Evolutionary conservation across 1,140 invertebrate species (phyloP), one percentile per base, ranked within the genome.

Genomic region (Diabrotica undecimpunctata): DNA sequence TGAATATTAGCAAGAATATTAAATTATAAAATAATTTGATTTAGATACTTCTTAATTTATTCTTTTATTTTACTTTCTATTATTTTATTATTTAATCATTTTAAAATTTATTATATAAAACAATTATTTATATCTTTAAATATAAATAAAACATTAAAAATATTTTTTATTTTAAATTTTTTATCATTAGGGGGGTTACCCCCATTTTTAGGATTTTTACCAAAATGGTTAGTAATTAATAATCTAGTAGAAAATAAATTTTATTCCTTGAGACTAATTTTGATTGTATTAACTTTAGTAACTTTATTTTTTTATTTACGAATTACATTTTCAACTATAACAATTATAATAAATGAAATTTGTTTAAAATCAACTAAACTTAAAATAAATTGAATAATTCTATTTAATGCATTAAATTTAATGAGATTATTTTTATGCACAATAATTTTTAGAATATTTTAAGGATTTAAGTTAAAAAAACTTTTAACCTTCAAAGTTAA

Each of bases 401-500:
- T 69, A 67, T 71, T 78, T 69, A 77, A 78, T 74, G 76, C 74
- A 68, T 69, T 78, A 68, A 73, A 70, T 64, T 68, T 74, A 74
- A 72, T 71, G 66, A 69, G 73, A 14, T 71, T 78, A 71, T 69
- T 78, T 59, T 66, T 77, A 70, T 74, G 72, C 70, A 72, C 70
- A 66, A 67, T 73, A 73, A 75, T 77, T 72, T 79, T 71, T 67
- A 78, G 71, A 69, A 72, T n/a, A 6, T 13, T 74, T 67, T 80
- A 82, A 83, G 77, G 77, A 77, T 83, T 83, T 83, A 82, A 82
- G 80, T 83, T 83, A 83, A 81, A 72, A 65, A 83, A 83, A 82
- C 81, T 83, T 81, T 79, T 79, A 82, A 73, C 81, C 79, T 84
- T 84, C 82, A 84, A 84, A 83, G 81, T 81, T 83, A 74, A 79